Evolutionary conservation across 2,113 vertebrate species (phyloP), one percentile per base, ranked within the genome.

Genomic region (Saccopteryx leptura): DNA sequence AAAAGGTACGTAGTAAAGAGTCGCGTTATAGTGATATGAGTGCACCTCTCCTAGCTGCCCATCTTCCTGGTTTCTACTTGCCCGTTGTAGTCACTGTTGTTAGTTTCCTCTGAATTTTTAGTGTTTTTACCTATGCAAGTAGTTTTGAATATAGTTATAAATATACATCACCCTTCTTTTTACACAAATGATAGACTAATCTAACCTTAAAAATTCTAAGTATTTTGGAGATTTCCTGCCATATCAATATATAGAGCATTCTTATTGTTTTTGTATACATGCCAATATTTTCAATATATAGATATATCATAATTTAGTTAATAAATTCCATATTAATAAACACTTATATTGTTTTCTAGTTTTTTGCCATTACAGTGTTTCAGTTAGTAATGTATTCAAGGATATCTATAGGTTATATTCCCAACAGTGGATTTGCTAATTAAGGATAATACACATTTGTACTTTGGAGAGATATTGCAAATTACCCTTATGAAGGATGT

Each of bases 231-330:
- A 17, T 74, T 58, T 71, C 60, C 4, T 21, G 39, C n/a, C 21
- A 63, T 65, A 58, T 71, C 9, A 76, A 26, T 61, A 33, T 76
- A 83, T 21, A 91, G 33, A 66, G 31, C 18, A 82, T 91, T 56
- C 54, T 94, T 33, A 78, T 48, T 85, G 33, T 60, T 96, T 91
- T 87, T 63, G n/a, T 46, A 26, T 66, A 82, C 71, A n/a, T 78
- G 68, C 2, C 63, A 91, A 83, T 56, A 78, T 83, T 88, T 91
- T 71, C 46, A 83, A 33, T 28, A 76, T 69, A 54, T 87, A 88
- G 52, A 75, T 61, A 46, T n/a, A 87, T 18, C 26, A 24, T 75
- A 50, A 90, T 90, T 90, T 80, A 75, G 54, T 63, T 84, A 72
- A 23, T 18, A 61, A 75, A 71, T 90, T 90, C 17, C 4, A 19